Evolutionary conservation across 2,113 vertebrate genomes (phyloP).

Genomic region (Spermophilus dauricus): DNA sequence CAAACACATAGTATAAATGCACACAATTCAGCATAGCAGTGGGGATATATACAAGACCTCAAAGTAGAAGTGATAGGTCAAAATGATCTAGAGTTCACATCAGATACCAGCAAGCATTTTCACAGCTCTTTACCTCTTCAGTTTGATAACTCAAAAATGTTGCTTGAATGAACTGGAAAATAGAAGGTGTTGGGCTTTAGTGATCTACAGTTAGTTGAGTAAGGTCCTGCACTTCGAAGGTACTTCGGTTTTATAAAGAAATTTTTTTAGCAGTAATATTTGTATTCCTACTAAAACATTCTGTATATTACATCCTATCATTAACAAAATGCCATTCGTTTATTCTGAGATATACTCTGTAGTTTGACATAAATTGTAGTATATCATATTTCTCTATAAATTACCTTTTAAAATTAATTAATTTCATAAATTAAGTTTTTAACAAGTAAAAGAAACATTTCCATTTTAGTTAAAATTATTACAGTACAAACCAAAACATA

Average conservation of each 20-base stretch:
- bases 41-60: not conserved
- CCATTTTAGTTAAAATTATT: constrained; percentile 39
- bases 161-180: constrained; percentile 69
- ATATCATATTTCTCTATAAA: not conserved
- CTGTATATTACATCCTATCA: not conserved
- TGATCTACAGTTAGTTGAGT: not conserved
- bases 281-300: not conserved
- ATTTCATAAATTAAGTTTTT: constrained; percentile 21
- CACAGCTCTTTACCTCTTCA: constrained; percentile 10
- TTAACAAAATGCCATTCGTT: constrained; percentile 12
- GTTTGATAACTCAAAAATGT: constrained; percentile 14
- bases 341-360: not conserved
- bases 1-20: not conserved
- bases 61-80: constrained; percentile 1
- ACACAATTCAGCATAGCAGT: not conserved
- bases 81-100: constrained; percentile 19
- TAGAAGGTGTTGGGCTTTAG: constrained; percentile 27
- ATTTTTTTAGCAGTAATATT: not conserved
- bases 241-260: not conserved
- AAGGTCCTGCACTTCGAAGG: not conserved
- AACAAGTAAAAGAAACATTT: constrained; percentile 12
- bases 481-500: not conserved
- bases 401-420: constrained; percentile 43
- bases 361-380: not conserved
- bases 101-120: constrained; percentile 36